These are phyloP conservation scores for Leptinotarsa rubiginosa DNA, from an alignment of 2,888 invertebrate genomes.

Conservation along the genomic window DNA sequence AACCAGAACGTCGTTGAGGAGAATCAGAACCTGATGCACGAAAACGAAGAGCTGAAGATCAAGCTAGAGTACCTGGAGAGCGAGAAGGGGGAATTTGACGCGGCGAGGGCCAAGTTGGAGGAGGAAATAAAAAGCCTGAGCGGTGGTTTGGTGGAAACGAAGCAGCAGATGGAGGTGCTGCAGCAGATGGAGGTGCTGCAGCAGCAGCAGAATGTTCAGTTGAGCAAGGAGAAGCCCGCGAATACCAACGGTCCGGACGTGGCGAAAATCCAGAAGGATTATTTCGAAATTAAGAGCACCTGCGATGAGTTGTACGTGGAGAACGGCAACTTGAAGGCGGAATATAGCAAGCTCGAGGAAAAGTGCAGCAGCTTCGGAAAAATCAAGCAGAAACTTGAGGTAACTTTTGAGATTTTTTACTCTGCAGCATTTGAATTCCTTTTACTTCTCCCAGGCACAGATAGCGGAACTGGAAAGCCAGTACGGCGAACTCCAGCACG, in stretches of 20 bases:
- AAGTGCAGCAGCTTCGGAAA: slow-evolving; percentile 51
- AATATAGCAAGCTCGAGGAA: slow-evolving; percentile 53
- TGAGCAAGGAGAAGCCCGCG: slow-evolving; percentile 15
- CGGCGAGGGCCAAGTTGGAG: slow-evolving; percentile 29
- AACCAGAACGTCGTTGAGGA: slow-evolving; percentile 59
- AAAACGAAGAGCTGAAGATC: slow-evolving; percentile 58
- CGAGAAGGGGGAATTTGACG: slow-evolving; percentile 47
- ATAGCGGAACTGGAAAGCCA: slow-evolving; percentile 59
- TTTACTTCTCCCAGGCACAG: slow-evolving; percentile 42
- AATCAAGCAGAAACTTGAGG: slow-evolving; percentile 54
- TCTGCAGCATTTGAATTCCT: neutral
- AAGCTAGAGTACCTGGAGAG: slow-evolving; percentile 53
- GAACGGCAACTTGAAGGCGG: slow-evolving; percentile 53
- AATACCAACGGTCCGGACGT: slow-evolving; percentile 42
- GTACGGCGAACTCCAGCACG: slow-evolving; percentile 59
- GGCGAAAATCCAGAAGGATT: slow-evolving; percentile 50
- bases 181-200: slow-evolving; percentile 11
- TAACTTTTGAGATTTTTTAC: neutral
- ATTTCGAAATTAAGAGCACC: slow-evolving; percentile 53
- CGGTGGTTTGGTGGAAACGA: slow-evolving; percentile 35
- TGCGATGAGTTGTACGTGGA: slow-evolving; percentile 53
- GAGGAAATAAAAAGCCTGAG: slow-evolving; percentile 33
- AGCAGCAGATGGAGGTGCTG: slow-evolving; percentile 20
- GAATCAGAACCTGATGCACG: slow-evolving; percentile 55
- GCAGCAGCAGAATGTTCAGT: slow-evolving; percentile 9